Evolutionary conservation across 2,888 invertebrate genomes (phyloP).

Genomic region (Acanthacorydalis orientalis): DNA sequence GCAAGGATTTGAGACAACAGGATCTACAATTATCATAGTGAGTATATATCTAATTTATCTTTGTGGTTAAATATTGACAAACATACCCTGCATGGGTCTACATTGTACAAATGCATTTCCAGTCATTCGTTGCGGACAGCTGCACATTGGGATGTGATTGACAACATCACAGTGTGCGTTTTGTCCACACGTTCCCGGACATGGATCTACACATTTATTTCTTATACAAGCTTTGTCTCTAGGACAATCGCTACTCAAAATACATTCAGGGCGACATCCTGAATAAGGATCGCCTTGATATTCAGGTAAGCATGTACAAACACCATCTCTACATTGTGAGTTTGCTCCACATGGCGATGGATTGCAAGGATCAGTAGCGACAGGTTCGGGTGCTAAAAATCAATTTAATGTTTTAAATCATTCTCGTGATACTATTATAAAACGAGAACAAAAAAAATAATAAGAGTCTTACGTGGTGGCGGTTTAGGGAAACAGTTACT

Average conservation of each 20-base stretch:
- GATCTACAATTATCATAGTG: conserved; percentile 6
- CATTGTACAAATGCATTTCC: conserved; percentile 61
- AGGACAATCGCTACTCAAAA: conserved; percentile 53
- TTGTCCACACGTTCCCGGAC: conserved; percentile 57
- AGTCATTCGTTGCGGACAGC: conserved; percentile 47
- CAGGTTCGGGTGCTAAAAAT: conserved; percentile 18
- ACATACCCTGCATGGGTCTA: conserved; percentile 34
- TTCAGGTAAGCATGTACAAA: conserved; percentile 50
- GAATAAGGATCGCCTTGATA: conserved; percentile 57
- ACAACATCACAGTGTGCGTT: conserved; percentile 56
- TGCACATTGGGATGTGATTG: conserved; percentile 62
- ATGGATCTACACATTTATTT: conserved; percentile 55
- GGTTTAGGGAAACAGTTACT: conserved; percentile 24
- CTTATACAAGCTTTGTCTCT: conserved; percentile 51
- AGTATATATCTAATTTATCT: neutral
- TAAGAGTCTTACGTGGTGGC: conserved; percentile 20
- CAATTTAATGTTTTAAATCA: neutral
- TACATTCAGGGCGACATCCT: conserved; percentile 54
- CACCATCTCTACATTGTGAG: conserved; percentile 42
- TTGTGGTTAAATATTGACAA: neutral
- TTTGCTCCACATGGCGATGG: conserved; percentile 51
- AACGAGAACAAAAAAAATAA: neutral
- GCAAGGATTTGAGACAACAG: conserved; percentile 37
- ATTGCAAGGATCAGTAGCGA: conserved; percentile 35
- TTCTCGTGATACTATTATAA: neutral